Percentiles rank a stretch among this genome's conserved stretches.
Evolutionary conservation across 2,113 vertebrate genomes (phyloP).

Genomic region (Mola mola): DNA sequence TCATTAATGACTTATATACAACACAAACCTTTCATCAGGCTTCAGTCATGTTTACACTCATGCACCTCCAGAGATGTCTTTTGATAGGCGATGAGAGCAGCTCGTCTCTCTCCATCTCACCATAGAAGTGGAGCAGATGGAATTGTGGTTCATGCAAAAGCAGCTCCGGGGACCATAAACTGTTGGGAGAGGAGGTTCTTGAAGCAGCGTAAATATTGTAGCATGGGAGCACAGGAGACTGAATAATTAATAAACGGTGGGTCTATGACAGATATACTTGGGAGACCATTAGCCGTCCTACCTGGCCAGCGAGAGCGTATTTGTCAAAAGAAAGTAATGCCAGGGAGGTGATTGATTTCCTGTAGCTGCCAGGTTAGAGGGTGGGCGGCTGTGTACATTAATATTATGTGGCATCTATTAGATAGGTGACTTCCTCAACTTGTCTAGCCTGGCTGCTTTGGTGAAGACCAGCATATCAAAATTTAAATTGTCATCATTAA

Average conservation of each 20-base stretch:
- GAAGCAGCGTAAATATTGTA: conserved; percentile 75
- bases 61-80: conserved; percentile 48
- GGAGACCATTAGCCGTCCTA: conserved; percentile 77
- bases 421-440: conserved; percentile 70
- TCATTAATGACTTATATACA: conserved; percentile 60
- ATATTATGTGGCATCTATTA: conserved; percentile 76
- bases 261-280: conserved; percentile 80
- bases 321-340: conserved; percentile 73
- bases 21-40: conserved; percentile 38
- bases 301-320: conserved; percentile 72
- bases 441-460: conserved; percentile 32
- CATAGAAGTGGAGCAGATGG: conserved; percentile 53
- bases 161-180: conserved; percentile 34
- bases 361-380: conserved; percentile 69
- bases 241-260: conserved; percentile 81
- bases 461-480: conserved; percentile 48
- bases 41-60: conserved; percentile 40
- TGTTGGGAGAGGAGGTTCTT: conserved; percentile 41
- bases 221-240: conserved; percentile 67
- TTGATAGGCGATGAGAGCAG: conserved; percentile 41
- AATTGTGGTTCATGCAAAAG: conserved; percentile 52
- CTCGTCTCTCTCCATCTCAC: conserved; percentile 23
- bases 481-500: conserved; percentile 73
- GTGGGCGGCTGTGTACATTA: conserved; percentile 64
- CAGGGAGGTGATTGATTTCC: conserved; percentile 75